Conservation (phyloP, 92 coral and sea anemone species). For the Porites evermanni region DNA sequence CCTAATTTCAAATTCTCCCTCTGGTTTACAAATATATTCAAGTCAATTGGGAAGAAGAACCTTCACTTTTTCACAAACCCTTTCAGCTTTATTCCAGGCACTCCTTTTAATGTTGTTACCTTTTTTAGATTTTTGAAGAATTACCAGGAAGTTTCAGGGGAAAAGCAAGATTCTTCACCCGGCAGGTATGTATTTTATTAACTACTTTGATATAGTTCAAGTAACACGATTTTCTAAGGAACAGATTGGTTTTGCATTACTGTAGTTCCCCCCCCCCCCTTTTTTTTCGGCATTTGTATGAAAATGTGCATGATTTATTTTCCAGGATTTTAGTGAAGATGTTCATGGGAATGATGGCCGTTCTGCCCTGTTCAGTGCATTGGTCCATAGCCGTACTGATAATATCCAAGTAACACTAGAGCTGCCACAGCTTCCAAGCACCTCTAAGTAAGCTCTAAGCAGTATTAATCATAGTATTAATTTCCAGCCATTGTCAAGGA, state of each 20-base stretch:
- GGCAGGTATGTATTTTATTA: constrained; percentile 22
- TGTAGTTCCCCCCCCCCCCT: no score
- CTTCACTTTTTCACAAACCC: background rate
- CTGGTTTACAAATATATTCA: background rate
- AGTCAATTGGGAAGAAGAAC: no score
- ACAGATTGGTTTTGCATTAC: background rate
- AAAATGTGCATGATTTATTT: background rate
- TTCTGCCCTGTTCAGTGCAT: constrained; percentile 81
- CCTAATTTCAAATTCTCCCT: no score
- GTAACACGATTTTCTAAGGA: background rate
- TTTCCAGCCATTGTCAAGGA: background rate
- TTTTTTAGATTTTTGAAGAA: constrained; percentile 37
- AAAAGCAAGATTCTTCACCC: constrained; percentile 36
- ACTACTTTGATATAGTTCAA: no score
- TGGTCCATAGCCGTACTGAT: constrained; percentile 78
- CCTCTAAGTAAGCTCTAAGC: constrained; percentile 19
- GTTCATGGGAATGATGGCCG: constrained; percentile 75
- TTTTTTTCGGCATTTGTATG: no score
- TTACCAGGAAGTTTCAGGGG: constrained; percentile 42
- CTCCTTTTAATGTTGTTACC: background rate
- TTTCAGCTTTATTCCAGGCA: no score
- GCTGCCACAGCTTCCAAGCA: constrained; percentile 82
- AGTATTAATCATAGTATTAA: background rate
- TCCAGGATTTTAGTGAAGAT: constrained; percentile 67
- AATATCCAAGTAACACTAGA: constrained; percentile 86